Evolutionary conservation across 1,140 invertebrate genomes (phyloP), one percentile per base, ranked within the genome.

Genomic region (Paraescarpia echinospica): DNA sequence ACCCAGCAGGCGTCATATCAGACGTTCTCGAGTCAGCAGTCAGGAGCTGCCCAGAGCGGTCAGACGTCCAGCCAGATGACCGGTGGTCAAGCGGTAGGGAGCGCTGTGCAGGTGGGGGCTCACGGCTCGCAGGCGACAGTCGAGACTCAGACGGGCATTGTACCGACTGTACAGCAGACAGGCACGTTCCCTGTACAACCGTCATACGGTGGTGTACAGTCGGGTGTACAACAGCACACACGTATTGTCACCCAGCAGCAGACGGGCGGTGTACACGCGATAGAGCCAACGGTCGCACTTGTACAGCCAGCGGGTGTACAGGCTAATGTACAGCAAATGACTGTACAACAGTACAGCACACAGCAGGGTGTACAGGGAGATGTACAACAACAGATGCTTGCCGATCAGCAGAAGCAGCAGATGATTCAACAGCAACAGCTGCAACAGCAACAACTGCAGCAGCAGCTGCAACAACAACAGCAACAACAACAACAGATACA

Each of bases 381-480:
- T 77, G 59, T 77, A 77, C 59, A 77, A 18, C 59, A 77, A 0
- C 59, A 77, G 59, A 0, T 77, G 59, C 59, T 77, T 27, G 59
- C 59, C 14, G 59, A 77, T 14, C 59, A 77, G 22, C 59, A 77
- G 59, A 77, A 77, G 91, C 91, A 91, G 90, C 34, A 41, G n/a
- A 35, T 41, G 90, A 91, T 41, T 91, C 90, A 92, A 34, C 92
- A 93, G 35, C 92, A 94, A 31, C 93, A 91, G 4, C 93, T 93
- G 34, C 93, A 94, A 51, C 91, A 92, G 34, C 59, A 77, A 77
- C 59, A 27, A 18, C 22, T 27, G 59, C 59, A 77, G 59, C 59
- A 93, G 91, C 89, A 92, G 92, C 92, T 93, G 93, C 93, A 94
- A 77, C 94, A 94, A 35, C 93, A 94, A 89, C 89, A 51, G n/a